Conservation (phyloP, 2,113 vertebrate species). For the Opisthocomus hoazin region DNA sequence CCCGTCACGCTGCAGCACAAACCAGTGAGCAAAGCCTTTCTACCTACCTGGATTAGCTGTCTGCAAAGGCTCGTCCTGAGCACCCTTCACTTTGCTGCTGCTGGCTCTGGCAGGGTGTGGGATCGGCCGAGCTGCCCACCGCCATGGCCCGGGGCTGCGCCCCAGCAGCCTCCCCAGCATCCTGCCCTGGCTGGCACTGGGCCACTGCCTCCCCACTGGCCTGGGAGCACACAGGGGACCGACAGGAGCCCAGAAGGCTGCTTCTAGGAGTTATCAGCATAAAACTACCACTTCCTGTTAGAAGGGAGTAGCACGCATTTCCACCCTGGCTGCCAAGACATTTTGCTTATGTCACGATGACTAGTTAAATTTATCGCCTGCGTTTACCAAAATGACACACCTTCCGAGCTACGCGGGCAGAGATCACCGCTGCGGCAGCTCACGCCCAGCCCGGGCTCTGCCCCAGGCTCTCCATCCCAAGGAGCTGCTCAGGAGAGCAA, state of each 20-base stretch:
- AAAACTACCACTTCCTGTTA: neutral
- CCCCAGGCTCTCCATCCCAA: neutral
- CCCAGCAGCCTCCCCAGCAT: neutral
- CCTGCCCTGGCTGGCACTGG: neutral
- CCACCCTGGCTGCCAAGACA: neutral
- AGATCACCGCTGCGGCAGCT: neutral
- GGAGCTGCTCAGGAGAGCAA: neutral
- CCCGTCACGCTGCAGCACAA: fast-evolving
- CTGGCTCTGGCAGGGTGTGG: fast-evolving
- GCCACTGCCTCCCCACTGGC: neutral
- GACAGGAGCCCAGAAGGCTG: neutral
- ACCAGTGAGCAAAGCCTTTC: neutral
- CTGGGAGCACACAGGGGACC: fast-evolving
- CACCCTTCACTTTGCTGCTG: fast-evolving
- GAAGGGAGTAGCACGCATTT: neutral
- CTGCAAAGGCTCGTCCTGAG: neutral
- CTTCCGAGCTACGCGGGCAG: fast-evolving
- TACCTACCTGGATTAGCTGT: neutral
- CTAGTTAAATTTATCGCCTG: neutral
- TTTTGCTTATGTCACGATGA: neutral
- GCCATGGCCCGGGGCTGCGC: neutral
- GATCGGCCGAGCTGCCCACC: fast-evolving
- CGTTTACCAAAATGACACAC: neutral
- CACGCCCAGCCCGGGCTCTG: neutral
- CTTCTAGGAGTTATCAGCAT: too few relatives aligned